Evolutionary conservation across 1,140 invertebrate species (phyloP), one percentile per base, ranked within the genome.

Genomic region (Linepithema humile): DNA sequence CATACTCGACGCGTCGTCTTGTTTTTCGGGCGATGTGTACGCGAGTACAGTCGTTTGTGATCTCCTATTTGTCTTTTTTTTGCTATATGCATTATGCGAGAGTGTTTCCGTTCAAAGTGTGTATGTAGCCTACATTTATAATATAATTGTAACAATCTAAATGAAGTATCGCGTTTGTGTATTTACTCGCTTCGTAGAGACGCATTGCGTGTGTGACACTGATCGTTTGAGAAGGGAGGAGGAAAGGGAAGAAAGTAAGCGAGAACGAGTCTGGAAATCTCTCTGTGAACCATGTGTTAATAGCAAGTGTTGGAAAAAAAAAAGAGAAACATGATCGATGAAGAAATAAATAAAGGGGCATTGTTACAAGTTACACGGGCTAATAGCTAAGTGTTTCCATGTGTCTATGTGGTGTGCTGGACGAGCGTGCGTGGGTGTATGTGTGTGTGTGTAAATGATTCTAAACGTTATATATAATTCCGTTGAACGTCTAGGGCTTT

Each of bases 301-400:
- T 55, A 62, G 43, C 64, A 88, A 67, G 74, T 29, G 43, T 38
- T 88, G 40, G 53, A 38, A 62, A 59, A 38, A 17, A 20, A 57
- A n/a, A 3, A 55, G 40, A 75, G 70, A 78, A 83, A 90, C 60
- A 67, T 83, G 70, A 84, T 85, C 77, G 64, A 89, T 88, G 86
- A 90, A 82, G 84, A 73, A 88, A 90, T 83, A 88, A 90, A 92
- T 91, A 92, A 92, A 92, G 90, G 89, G 90, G 90, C 90, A 92
- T 92, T 92, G 91, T 92, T 92, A 91, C 75, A 92, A 92, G 91
- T 92, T 92, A 92, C 74, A 84, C 64, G 64, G 65, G 87, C 88
- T 91, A 86, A 80, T 88, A 90, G 85, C 83, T 89, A 85, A 90
- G 88, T 89, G 84, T 91, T 83, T 85, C 80, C 86, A 90, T 83